Evolutionary conservation across 2,888 invertebrate species (phyloP).

Genomic region (Mimachlamys varia): DNA sequence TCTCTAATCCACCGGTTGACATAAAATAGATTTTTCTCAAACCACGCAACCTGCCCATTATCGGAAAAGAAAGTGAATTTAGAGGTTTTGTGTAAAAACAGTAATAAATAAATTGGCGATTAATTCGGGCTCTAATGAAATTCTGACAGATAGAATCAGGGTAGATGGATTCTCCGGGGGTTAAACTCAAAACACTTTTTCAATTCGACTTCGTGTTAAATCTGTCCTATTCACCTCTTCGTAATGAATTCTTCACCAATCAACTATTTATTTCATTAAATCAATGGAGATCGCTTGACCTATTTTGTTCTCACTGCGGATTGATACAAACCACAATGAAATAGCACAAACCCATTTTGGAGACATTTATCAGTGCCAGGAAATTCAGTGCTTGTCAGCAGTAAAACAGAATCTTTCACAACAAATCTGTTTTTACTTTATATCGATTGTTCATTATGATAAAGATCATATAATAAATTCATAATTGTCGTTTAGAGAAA

Average conservation of each 20-base stretch:
- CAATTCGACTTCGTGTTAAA: background rate
- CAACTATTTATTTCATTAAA: background rate
- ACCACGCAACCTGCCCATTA: slow-evolving; percentile 25
- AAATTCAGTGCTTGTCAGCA: background rate
- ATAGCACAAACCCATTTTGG: background rate
- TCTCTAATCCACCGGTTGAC: slow-evolving; percentile 10
- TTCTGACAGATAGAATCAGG: slow-evolving; percentile 27
- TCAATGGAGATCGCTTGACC: background rate
- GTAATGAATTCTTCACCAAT: slow-evolving; percentile 4
- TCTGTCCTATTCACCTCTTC: background rate
- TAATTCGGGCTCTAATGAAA: background rate
- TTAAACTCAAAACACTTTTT: slow-evolving; percentile 5
- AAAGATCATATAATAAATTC: no score
- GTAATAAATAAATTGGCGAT: slow-evolving; percentile 32
- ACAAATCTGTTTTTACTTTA: no score
- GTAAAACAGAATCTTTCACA: background rate
- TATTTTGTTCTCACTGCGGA: background rate
- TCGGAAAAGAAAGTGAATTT: slow-evolving; percentile 27
- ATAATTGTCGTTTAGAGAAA: no score
- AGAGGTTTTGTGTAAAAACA: slow-evolving; percentile 26
- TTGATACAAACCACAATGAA: slow-evolving; percentile 2
- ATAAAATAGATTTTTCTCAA: slow-evolving; percentile 29
- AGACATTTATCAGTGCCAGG: background rate
- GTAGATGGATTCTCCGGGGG: background rate
- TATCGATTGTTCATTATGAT: no score